A percentile compares a stretch with the other conserved stretches of the same genome.
phyloP scores from a whole-genome alignment of 2,797 vertebrate genomes.

The Gadopsis bispinosus region DNA sequence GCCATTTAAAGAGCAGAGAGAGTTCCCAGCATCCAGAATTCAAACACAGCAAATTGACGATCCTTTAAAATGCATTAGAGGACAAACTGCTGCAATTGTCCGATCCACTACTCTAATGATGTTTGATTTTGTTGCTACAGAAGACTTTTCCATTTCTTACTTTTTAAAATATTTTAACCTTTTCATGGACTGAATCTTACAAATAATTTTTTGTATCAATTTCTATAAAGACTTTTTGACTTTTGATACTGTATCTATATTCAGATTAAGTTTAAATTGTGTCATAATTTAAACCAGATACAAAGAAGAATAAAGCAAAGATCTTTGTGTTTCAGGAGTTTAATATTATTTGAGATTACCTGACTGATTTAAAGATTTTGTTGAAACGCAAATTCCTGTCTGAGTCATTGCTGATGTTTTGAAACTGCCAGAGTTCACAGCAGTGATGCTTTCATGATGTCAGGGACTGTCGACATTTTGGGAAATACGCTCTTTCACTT shows the following conservation, averaged over 20 bases:
- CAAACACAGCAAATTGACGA: slow-evolving; percentile 25
- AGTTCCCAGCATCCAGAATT: slow-evolving; percentile 17
- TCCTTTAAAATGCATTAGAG: slow-evolving; percentile 43
- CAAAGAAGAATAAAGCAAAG: not conserved
- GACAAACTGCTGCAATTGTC: slow-evolving; percentile 27
- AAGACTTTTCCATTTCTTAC: not conserved
- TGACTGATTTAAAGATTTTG: not conserved
- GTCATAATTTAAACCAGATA: not conserved
- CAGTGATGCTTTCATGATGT: not conserved
- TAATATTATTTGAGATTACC: not conserved
- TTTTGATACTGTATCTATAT: not conserved
- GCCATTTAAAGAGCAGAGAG: slow-evolving; percentile 55
- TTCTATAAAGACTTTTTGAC: not conserved
- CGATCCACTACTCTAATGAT: slow-evolving; percentile 52
- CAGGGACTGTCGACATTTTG: not conserved
- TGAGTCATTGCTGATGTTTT: not conserved
- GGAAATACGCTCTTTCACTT: not conserved
- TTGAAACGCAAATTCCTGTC: not conserved
- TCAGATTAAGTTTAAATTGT: not conserved
- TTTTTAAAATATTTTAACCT: not conserved
- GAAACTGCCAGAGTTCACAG: not conserved
- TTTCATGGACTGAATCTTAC: not conserved
- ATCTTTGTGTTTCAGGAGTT: not conserved
- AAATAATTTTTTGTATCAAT: too few species aligned
- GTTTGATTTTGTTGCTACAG: slow-evolving; percentile 32